Conservation (phyloP, 2,888 invertebrate genomes). For the Actias luna region DNA sequence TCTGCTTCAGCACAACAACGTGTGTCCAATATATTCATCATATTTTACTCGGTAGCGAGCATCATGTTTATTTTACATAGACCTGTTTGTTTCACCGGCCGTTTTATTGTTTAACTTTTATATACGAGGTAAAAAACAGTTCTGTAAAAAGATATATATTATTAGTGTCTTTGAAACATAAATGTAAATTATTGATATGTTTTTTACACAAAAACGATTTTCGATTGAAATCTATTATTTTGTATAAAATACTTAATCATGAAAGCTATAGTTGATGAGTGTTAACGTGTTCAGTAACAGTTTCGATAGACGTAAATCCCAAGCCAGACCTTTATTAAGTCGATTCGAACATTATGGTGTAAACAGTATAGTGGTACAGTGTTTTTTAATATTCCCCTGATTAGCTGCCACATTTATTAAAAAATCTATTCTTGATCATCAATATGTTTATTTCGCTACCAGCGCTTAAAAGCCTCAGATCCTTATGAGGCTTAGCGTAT, state of each 20-base stretch:
- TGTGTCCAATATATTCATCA: slow-evolving; percentile 51
- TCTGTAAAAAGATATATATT: slow-evolving; percentile 48
- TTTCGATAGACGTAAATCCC: no score
- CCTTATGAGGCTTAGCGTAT: no score
- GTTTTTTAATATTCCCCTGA: no score
- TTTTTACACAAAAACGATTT: neutral
- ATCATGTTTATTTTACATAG: slow-evolving; percentile 63
- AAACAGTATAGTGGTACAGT: no score
- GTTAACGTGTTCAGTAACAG: no score
- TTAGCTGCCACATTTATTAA: no score
- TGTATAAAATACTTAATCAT: neutral
- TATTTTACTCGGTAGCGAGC: slow-evolving; percentile 45
- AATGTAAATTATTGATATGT: neutral
- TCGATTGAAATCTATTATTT: neutral
- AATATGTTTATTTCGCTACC: no score
- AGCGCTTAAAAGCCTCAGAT: no score
- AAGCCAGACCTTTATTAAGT: no score
- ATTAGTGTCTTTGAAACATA: neutral
- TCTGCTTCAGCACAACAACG: slow-evolving; percentile 31
- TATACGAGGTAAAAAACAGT: slow-evolving; percentile 53
- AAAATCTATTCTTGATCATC: no score
- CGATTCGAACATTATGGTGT: no score
- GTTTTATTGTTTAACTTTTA: slow-evolving; percentile 66
- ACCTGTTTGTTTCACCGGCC: slow-evolving; percentile 51
- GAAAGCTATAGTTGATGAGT: no score